phyloP scores from a whole-genome alignment of 2,888 invertebrate genomes.

The Galerucella nymphaeae region DNA sequence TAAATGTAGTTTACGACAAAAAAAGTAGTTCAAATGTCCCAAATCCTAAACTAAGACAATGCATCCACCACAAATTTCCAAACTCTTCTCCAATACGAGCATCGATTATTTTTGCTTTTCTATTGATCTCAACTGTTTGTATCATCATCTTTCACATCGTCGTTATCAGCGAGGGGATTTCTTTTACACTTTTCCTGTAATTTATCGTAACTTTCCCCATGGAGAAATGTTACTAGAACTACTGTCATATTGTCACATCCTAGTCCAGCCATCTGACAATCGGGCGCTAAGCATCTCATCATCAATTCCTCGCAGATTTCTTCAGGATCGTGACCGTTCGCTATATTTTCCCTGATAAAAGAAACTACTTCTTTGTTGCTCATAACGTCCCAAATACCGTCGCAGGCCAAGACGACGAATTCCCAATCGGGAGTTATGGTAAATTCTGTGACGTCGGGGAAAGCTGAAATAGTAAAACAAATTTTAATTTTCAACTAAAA shows the following conservation, averaged over 20 bases:
- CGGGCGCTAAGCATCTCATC: conserved; percentile 95
- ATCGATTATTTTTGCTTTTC: conserved; percentile 30
- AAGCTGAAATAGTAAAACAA: conserved; percentile 71
- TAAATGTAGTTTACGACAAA: too few relatives aligned
- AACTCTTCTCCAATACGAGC: background rate
- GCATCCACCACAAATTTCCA: background rate
- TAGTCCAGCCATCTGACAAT: conserved; percentile 95
- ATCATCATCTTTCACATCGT: conserved; percentile 23
- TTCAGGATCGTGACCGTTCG: conserved; percentile 87
- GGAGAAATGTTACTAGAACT: conserved; percentile 83
- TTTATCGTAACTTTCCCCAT: conserved; percentile 66
- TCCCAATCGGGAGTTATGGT: conserved; percentile 91
- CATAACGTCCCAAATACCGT: conserved; percentile 99
- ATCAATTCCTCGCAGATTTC: conserved; percentile 96
- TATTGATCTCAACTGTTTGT: conserved; percentile 15
- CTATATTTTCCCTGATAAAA: conserved; percentile 87
- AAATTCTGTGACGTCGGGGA: conserved; percentile 89
- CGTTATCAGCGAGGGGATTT: conserved; percentile 24
- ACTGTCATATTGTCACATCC: conserved; percentile 99
- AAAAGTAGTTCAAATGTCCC: background rate
- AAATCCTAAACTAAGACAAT: background rate
- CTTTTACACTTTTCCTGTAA: conserved; percentile 52
- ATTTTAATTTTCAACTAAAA: conserved; percentile 6
- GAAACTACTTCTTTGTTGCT: conserved; percentile 93
- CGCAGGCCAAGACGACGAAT: conserved; percentile 96